phyloP scores from a whole-genome alignment of 2,888 invertebrate genomes.

The Hipparchia sbordonii region DNA sequence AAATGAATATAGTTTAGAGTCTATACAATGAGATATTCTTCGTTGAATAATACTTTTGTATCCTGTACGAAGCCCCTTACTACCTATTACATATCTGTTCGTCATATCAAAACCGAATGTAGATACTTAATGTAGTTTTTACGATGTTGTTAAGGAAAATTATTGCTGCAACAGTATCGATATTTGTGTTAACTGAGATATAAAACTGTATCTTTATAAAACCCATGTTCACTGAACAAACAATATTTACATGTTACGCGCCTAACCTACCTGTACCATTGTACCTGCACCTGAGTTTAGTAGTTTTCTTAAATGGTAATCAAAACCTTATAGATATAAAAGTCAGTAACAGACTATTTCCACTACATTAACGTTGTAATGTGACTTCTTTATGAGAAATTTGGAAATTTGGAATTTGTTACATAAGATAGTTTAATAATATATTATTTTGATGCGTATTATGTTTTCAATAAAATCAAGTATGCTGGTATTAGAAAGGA shows the following conservation, averaged over 20 bases:
- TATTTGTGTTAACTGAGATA: conserved; percentile 37
- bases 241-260: background rate
- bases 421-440: no score
- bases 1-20: conserved; percentile 26
- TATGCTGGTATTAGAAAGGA: no score
- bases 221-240: background rate
- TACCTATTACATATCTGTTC: conserved; percentile 56
- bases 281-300: no score
- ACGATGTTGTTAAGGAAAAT: conserved; percentile 51
- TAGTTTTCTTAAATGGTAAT: no score
- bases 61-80: background rate
- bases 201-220: background rate
- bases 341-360: no score
- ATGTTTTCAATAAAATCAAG: no score
- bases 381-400: no score
- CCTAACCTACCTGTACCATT: no score
- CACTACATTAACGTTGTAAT: no score
- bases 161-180: conserved; percentile 48
- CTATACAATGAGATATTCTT: conserved; percentile 34
- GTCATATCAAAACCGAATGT: conserved; percentile 62
- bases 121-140: conserved; percentile 53
- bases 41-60: conserved; percentile 31
- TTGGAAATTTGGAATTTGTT: no score
- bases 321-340: no score
- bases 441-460: no score